phyloP scores from a whole-genome alignment of 2,113 vertebrate genomes.

The Coturnix japonica region DNA sequence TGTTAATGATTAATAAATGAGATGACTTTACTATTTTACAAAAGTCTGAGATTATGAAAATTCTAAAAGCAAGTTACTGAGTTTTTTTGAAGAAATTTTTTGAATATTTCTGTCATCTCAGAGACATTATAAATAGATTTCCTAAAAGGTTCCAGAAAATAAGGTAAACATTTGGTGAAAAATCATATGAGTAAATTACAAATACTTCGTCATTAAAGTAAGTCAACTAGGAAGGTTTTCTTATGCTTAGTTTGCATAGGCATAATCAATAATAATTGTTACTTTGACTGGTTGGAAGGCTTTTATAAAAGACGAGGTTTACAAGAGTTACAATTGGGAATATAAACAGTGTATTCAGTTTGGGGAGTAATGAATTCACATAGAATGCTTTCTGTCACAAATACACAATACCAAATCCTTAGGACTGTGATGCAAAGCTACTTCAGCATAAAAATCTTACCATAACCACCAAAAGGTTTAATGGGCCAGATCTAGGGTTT shows the following conservation, averaged over 20 bases:
- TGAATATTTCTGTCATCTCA: background rate
- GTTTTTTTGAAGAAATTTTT: background rate
- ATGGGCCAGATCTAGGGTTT: background rate
- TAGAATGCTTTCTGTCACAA: background rate
- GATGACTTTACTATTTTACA: background rate
- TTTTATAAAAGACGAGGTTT: background rate
- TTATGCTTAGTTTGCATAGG: background rate
- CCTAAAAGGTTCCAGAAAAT: background rate
- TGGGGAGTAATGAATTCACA: background rate
- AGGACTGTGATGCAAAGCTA: rapidly evolving
- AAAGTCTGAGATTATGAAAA: background rate
- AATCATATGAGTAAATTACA: background rate
- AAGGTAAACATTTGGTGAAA: background rate
- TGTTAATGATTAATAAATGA: background rate
- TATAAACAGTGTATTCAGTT: background rate
- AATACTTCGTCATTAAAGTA: background rate
- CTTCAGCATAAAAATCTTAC: no score
- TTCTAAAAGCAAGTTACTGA: rapidly evolving
- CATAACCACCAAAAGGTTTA: background rate
- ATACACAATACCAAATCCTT: rapidly evolving
- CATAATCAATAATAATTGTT: background rate
- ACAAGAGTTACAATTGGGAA: background rate
- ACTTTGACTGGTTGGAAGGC: background rate
- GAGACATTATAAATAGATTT: background rate
- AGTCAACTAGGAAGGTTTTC: background rate